Base-by-base conservation (phyloP, 2,888 invertebrate species). In the Sinopyrophorus schimmeli region DNA sequence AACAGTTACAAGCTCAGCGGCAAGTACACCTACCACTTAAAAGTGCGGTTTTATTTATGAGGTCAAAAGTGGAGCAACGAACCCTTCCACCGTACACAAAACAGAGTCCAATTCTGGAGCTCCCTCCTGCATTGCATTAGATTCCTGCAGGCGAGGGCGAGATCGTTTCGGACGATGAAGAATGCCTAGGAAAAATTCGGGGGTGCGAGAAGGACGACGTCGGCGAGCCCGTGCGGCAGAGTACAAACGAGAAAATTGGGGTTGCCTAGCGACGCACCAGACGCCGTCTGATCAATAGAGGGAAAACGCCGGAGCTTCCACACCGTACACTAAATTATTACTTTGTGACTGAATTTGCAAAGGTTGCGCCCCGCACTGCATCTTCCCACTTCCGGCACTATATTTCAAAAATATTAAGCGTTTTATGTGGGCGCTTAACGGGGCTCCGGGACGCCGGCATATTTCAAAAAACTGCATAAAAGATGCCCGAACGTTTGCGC, bases 221-320 rank as follows among this genome's bases (percentile, higher is more conserved):
- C 20, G 14, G 21, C 21, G 16, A 17, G 28, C n/a, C 17, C 31
- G 42, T 16, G 32, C 20, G 30, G 24, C 21, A 40, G 20, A 24
- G 34, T 34, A 23, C 37, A 35, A n/a, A n/a, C 30, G 53, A 51
- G 43, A 52, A 51, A 57, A 40, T 48, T 42, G 59, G 53, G 55
- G 67, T 69, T 67, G 66, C 69, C 59, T 65, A 63, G 68, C 69
- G 64, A 68, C 69, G 59, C 55, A 58, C 62, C 66, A 67, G 68
- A 69, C 67, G 67, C 65, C 63, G 64, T 63, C 65, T 69, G 69
- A 68, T 69, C 69, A 63, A 69, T 69, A 68, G 62, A 58, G 53
- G n/a, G 60, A 56, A 56, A 57, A 47, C 57, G 57, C 57, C 54
- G 48, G 54, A 51, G 57, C 55, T 56, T 48, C 43, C 48, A 54